A percentile compares a stretch with the other conserved stretches of the same genome.
phyloP scores from a whole-genome alignment of 2,888 invertebrate genomes.

The Caenorhabditis japonica region DNA sequence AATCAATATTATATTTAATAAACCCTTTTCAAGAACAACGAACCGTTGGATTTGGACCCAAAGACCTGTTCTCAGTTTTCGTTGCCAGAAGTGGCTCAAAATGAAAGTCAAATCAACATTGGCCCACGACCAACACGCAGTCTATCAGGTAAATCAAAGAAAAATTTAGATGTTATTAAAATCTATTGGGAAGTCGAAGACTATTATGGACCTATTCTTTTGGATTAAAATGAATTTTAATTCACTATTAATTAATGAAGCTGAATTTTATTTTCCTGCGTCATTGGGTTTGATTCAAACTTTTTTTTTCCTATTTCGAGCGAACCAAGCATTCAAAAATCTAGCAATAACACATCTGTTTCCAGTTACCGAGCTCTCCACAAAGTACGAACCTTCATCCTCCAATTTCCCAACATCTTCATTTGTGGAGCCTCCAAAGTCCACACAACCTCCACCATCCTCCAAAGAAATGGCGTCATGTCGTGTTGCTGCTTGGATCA shows the following conservation, averaged over 20 bases:
- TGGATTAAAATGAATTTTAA: too few species aligned
- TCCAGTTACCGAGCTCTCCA: slow-evolving; percentile 45
- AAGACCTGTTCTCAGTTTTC: slow-evolving; percentile 57
- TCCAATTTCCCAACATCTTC: slow-evolving; percentile 11
- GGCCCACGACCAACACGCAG: slow-evolving; percentile 45
- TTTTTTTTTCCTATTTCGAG: too few species aligned
- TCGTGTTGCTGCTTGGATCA: slow-evolving; percentile 53
- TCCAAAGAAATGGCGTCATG: slow-evolving; percentile 45
- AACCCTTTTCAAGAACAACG: slow-evolving; percentile 55
- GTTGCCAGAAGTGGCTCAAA: slow-evolving; percentile 52
- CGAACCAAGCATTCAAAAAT: too few species aligned
- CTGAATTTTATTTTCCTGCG: too few species aligned
- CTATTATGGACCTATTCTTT: too few species aligned
- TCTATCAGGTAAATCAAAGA: slow-evolving; percentile 47
- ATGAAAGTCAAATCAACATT: slow-evolving; percentile 8
- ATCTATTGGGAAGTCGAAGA: too few species aligned
- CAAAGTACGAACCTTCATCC: slow-evolving; percentile 26
- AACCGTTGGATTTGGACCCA: slow-evolving; percentile 49
- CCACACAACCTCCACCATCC: slow-evolving; percentile 28
- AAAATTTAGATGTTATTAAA: too few species aligned
- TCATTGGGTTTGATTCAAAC: too few species aligned
- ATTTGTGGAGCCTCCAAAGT: slow-evolving; percentile 4
- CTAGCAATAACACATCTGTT: background rate
- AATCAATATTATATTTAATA: too few species aligned
- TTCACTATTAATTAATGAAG: too few species aligned